phyloP scores from a whole-genome alignment of 2,113 vertebrate genomes.

The Chamaetylas fuelleborni region DNA sequence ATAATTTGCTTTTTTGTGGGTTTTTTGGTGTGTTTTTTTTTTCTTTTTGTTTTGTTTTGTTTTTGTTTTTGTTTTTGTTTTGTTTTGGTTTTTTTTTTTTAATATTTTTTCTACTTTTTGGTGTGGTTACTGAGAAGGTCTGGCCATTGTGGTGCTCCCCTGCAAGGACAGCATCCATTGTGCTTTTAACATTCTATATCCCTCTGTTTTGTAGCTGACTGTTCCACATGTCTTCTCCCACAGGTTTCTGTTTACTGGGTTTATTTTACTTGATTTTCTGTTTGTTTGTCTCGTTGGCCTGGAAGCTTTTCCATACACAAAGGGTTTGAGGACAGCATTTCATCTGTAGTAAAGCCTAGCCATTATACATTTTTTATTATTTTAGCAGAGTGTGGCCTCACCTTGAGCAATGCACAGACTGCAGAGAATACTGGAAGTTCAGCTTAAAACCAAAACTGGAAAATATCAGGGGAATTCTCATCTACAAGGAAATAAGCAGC shows the following conservation, averaged over 20 bases:
- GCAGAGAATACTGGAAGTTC: neutral
- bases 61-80: too few species aligned
- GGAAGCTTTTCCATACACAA: neutral
- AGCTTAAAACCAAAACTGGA: neutral
- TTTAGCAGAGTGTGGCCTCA: neutral
- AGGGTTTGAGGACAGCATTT: neutral
- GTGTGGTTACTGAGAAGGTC: neutral
- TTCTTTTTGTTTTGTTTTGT: too few species aligned
- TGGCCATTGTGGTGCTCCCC: rapidly evolving
- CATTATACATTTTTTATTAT: neutral
- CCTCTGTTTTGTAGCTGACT: neutral
- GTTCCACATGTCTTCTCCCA: neutral
- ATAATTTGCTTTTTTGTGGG: neutral
- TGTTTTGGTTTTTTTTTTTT: too few species aligned
- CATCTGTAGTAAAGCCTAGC: neutral
- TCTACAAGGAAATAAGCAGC: neutral
- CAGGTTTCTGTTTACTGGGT: neutral
- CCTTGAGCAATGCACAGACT: neutral
- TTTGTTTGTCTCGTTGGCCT: neutral
- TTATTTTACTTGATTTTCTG: neutral
- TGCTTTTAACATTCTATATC: neutral
- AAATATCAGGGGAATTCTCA: neutral
- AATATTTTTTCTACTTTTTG: neutral
- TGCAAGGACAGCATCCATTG: neutral
- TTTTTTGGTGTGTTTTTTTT: too few species aligned